These are phyloP conservation scores for Macrosteles quadrilineatus DNA, from an alignment of 1,140 invertebrate genomes.

Conservation along the genomic window DNA sequence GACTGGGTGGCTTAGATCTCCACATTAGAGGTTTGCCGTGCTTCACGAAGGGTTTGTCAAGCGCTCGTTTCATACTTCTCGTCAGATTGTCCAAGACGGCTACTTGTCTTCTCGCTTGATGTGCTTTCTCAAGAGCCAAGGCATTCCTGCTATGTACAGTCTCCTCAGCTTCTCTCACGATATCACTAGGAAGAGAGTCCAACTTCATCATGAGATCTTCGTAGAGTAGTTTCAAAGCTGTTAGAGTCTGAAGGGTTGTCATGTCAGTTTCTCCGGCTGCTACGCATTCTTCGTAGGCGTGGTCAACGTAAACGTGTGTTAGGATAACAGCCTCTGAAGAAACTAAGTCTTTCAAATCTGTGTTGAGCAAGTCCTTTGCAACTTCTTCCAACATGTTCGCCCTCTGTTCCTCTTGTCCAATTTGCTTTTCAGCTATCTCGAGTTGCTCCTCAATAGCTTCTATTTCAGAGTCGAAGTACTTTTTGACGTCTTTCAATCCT, in stretches of 20 bases:
- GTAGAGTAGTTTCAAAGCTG: conserved; percentile 13
- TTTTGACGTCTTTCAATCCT: conserved; percentile 2
- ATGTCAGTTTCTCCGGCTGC: conserved; percentile 19
- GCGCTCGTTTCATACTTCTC: conserved; percentile 21
- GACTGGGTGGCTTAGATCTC: conserved; percentile 8
- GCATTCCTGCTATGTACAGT: conserved; percentile 1
- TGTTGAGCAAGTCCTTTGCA: conserved; percentile 22
- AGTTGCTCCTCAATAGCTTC: conserved; percentile 8
- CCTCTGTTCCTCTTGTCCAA: conserved; percentile 5
- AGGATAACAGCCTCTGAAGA: conserved; percentile 13
- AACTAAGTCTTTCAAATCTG: conserved; percentile 19
- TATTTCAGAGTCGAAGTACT: conserved; percentile 22
- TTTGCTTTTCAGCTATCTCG: background rate
- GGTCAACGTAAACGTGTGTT: conserved; percentile 21
- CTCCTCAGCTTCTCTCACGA: conserved; percentile 3
- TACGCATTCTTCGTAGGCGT: conserved; percentile 23
- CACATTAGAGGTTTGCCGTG: conserved; percentile 6
- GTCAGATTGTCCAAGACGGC: conserved; percentile 13
- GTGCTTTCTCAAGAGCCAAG: conserved; percentile 7
- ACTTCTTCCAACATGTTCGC: conserved; percentile 4
- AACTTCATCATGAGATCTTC: conserved; percentile 27
- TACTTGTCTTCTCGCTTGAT: conserved; percentile 20
- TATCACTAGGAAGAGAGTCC: conserved; percentile 10
- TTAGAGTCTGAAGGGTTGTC: conserved; percentile 12
- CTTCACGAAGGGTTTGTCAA: conserved; percentile 8